Conservation (phyloP, 2,888 invertebrate genomes). For the Drosophila maculinotata region DNA sequence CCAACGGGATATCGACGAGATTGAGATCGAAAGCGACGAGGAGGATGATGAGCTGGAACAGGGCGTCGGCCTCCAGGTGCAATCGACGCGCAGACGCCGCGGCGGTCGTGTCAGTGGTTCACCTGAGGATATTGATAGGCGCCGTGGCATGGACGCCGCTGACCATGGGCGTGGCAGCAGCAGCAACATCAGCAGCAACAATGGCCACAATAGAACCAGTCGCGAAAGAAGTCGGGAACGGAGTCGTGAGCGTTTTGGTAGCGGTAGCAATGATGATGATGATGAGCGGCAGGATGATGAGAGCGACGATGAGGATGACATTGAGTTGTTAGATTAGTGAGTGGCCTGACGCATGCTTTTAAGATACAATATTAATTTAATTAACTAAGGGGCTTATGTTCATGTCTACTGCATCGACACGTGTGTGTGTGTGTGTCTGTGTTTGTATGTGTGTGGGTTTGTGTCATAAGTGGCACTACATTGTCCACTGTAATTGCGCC, state of each 20-base stretch:
- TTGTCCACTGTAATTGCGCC: no score
- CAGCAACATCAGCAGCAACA: slow-evolving; percentile 9
- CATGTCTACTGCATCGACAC: no score
- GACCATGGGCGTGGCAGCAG: slow-evolving; percentile 13
- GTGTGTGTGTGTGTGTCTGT: not conserved
- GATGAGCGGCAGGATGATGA: slow-evolving; percentile 32
- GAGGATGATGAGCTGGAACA: slow-evolving; percentile 82
- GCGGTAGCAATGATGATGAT: slow-evolving; percentile 28
- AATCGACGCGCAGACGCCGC: slow-evolving; percentile 61
- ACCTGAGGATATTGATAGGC: slow-evolving; percentile 12
- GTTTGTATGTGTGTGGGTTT: not conserved
- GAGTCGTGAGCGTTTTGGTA: slow-evolving; percentile 66
- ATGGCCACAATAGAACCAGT: slow-evolving; percentile 9
- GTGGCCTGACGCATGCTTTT: slow-evolving; percentile 44
- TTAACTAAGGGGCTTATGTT: slow-evolving; percentile 24
- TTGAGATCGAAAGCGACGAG: slow-evolving; percentile 83
- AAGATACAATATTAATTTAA: slow-evolving; percentile 37
- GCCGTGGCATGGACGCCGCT: slow-evolving; percentile 9
- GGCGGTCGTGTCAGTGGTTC: slow-evolving; percentile 9
- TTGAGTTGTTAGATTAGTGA: slow-evolving; percentile 83
- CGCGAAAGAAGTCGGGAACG: slow-evolving; percentile 54
- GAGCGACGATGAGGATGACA: slow-evolving; percentile 76
- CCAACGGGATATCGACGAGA: slow-evolving; percentile 75
- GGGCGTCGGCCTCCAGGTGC: slow-evolving; percentile 76
- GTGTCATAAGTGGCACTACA: no score